Conservation (phyloP, 2,797 vertebrate genomes). For the Hemibagrus guttatus region DNA sequence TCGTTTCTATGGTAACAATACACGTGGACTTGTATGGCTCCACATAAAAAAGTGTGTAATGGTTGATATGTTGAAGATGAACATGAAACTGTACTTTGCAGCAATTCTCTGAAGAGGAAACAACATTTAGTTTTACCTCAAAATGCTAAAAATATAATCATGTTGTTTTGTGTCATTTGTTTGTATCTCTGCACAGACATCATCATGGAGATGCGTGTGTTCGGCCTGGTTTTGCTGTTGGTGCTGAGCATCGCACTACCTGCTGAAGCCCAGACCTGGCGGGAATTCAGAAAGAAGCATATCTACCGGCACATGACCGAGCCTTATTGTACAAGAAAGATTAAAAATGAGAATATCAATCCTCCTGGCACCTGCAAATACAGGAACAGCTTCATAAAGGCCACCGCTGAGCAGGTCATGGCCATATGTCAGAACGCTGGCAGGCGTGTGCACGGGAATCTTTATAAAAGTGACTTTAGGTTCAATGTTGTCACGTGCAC, state of each 20-base stretch:
- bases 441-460: fast-evolving
- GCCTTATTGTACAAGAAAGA: neutral
- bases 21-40: too few species aligned
- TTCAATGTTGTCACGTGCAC: neutral
- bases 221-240: constrained; percentile 32
- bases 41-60: too few species aligned
- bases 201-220: neutral
- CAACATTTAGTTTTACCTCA: too few species aligned
- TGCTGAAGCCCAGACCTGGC: neutral
- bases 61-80: too few species aligned
- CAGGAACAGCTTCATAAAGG: neutral
- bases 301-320: constrained; percentile 31
- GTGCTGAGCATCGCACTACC: constrained; percentile 9
- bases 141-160: neutral
- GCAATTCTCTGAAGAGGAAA: too few species aligned
- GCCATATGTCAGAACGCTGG: neutral
- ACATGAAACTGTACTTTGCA: too few species aligned
- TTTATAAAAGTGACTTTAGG: fast-evolving
- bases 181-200: neutral
- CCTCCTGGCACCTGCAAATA: neutral
- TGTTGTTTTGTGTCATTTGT: neutral
- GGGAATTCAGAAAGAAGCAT: constrained; percentile 43
- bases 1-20: too few species aligned
- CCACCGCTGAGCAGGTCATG: neutral
- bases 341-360: neutral